Base-by-base conservation (phyloP, 92 coral and sea anemone genomes). In the Zoanthus solanderi region DNA sequence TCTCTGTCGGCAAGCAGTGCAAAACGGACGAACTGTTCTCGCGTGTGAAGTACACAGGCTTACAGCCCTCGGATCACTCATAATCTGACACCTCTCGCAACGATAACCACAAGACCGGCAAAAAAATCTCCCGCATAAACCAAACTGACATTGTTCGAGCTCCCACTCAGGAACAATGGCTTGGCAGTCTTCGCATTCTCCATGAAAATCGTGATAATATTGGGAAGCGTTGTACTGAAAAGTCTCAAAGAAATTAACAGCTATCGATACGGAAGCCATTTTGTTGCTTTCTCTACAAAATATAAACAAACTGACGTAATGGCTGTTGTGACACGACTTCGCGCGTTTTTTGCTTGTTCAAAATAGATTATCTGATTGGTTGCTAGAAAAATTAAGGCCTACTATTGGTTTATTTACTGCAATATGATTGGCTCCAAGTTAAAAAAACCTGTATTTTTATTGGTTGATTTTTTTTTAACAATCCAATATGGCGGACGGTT, bases 161-260 rank as follows among this genome's bases (percentile, higher is more conserved):
- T 73, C 88, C 98, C 98, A 91, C 68, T 91, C 96, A 34, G 96
- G 93, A 31, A 92, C 88, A 29, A 84, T 69, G 29, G 84, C 87
- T n/a, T 92, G 94, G 71, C 98, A 95, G 78, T 95, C 98, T 82
- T 95, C 98, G 47, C 98, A 95, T 92, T 95, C 98, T 14, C 98
- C 98, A 17, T 89, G 81, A 4, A 89, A 7, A n/a, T 92, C 94
- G 66, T 63, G 84, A 37, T 82, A 56, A 47, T 56, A 15, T 42
- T 56, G 88, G 18, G 48, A 73, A 48, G 48, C 56, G 34, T 17
- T 34, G 58, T 53, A 54, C 56, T 81, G 67, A 72, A 88, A 66
- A 47, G 54, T 48, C 18, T 60, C 72, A 72, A 74, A 88, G 69
- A 74, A 68, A 67, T 67, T 83, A 16, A 72, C 75, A 29, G 76